Evolutionary conservation across 2,888 invertebrate species (phyloP).

Genomic region (Tetanocera ferruginea): DNA sequence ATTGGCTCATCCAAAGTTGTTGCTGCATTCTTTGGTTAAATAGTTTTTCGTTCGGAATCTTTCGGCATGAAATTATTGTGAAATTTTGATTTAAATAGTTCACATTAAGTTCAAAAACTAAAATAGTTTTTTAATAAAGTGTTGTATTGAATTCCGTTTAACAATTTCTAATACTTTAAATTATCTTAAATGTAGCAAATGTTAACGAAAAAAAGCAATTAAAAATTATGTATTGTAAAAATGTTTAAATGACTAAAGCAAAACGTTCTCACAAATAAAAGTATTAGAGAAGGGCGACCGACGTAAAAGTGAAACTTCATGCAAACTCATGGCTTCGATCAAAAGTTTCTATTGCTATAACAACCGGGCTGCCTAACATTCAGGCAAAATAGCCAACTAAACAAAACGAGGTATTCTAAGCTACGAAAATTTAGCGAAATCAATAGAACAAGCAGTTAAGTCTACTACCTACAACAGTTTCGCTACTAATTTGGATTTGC

Average conservation of each 20-base stretch:
- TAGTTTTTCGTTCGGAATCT: too few relatives aligned
- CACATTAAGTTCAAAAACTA: too few relatives aligned
- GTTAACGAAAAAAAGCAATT: background rate
- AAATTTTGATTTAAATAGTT: too few relatives aligned
- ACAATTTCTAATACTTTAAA: too few relatives aligned
- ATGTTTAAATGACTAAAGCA: background rate
- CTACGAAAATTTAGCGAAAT: background rate
- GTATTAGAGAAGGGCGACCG: background rate
- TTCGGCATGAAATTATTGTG: too few relatives aligned
- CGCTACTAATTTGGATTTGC: background rate
- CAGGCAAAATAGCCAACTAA: background rate
- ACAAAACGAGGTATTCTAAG: background rate
- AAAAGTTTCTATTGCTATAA: constrained; percentile 23
- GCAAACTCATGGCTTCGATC: constrained; percentile 16
- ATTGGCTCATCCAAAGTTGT: constrained; percentile 12
- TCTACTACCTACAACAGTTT: background rate
- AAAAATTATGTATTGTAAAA: background rate
- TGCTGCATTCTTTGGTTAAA: background rate
- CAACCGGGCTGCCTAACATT: constrained; percentile 28
- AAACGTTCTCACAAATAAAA: background rate
- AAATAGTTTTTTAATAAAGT: too few relatives aligned
- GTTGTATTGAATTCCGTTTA: too few relatives aligned
- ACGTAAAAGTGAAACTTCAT: constrained; percentile 13
- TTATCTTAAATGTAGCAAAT: background rate
- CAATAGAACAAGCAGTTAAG: background rate